Evolutionary conservation across 2,797 vertebrate genomes (phyloP).

Genomic region (Coendou prehensilis): DNA sequence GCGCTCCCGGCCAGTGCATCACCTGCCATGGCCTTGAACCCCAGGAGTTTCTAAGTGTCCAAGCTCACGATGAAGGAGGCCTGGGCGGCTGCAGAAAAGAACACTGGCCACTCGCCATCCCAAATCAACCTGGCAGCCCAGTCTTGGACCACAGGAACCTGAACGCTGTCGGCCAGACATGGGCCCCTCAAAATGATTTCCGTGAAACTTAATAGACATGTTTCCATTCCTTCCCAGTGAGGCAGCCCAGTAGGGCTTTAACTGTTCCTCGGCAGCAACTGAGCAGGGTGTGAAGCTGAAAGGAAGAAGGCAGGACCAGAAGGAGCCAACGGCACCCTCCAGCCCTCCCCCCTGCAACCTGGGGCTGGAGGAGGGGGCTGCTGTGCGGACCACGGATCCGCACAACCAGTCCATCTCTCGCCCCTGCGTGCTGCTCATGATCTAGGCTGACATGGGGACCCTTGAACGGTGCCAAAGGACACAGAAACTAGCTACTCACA

Average conservation of each 20-base stretch:
- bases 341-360: not conserved
- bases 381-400: rapidly evolving
- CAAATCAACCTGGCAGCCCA: conserved; percentile 24
- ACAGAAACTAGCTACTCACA: not conserved
- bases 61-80: not conserved
- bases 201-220: conserved; percentile 70
- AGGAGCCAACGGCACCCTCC: not conserved
- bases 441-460: not conserved
- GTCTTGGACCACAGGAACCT: conserved; percentile 68
- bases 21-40: conserved; percentile 35
- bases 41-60: conserved; percentile 40
- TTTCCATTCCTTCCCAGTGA: conserved; percentile 75
- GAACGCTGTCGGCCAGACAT: conserved; percentile 2
- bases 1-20: conserved; percentile 17
- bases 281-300: not conserved
- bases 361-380: not conserved
- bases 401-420: rapidly evolving
- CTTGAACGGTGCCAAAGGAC: not conserved
- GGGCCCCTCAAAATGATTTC: conserved; percentile 65
- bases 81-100: conserved; percentile 34
- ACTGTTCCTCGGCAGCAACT: not conserved
- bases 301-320: not conserved
- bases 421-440: rapidly evolving
- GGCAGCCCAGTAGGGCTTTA: not conserved
- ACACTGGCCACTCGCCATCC: conserved; percentile 14